Conservation (phyloP, 2,113 vertebrate genomes). For the Xiphophorus hellerii region DNA sequence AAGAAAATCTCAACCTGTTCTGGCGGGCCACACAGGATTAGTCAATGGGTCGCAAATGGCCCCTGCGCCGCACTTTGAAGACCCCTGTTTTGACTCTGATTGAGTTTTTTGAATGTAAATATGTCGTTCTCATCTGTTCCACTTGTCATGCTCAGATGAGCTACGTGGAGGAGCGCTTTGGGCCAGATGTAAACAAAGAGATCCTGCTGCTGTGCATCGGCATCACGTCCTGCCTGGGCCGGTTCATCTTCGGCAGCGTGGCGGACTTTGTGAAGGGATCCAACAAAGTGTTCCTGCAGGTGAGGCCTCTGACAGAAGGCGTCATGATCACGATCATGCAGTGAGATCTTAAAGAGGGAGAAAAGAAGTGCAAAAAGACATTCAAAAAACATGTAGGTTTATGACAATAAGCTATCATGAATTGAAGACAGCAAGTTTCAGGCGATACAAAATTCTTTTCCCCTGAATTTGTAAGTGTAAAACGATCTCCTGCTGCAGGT, state of each 20-base stretch:
- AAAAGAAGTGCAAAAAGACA: no score
- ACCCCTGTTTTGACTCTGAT: no score
- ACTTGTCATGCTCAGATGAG: slow-evolving; percentile 84
- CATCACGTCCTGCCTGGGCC: slow-evolving; percentile 90
- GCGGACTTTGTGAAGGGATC: slow-evolving; percentile 91
- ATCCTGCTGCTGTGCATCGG: slow-evolving; percentile 92
- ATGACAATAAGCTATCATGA: background rate
- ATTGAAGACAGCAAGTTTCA: background rate
- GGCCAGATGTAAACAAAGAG: slow-evolving; percentile 79
- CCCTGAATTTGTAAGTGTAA: background rate
- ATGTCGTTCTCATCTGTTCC: background rate
- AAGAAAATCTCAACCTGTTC: no score
- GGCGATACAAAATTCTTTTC: no score
- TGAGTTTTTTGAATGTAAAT: no score
- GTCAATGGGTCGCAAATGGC: no score
- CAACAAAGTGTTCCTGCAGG: slow-evolving; percentile 96
- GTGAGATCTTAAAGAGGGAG: no score
- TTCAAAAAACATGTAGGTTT: background rate
- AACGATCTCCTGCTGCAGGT: slow-evolving; percentile 79
- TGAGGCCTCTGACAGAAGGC: slow-evolving; percentile 50
- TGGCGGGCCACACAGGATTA: no score
- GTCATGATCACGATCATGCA: background rate
- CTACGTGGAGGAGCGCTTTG: slow-evolving; percentile 88
- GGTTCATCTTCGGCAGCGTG: slow-evolving; percentile 89
- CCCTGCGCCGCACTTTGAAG: no score